Evolutionary conservation across 2,797 vertebrate genomes (phyloP).

Genomic region (Parambassis ranga): DNA sequence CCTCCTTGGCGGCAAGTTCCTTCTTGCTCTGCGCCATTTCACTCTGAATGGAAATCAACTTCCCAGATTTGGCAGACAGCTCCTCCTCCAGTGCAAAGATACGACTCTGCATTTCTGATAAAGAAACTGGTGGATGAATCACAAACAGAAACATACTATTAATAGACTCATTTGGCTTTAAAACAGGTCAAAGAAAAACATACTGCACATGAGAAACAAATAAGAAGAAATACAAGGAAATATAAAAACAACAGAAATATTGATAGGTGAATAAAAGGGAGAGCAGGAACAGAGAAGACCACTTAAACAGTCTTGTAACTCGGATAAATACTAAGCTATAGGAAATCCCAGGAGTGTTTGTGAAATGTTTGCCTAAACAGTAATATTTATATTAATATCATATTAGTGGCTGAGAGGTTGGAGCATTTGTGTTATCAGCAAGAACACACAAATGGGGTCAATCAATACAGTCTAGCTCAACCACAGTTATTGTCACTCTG

Average conservation of each 20-base stretch:
- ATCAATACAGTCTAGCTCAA: conserved; percentile 42
- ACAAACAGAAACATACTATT: conserved; percentile 6
- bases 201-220: not conserved
- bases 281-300: no score
- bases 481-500: conserved; percentile 23
- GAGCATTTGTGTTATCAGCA: no score
- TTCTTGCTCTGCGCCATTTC: conserved; percentile 65
- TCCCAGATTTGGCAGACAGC: conserved; percentile 58
- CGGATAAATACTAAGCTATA: no score
- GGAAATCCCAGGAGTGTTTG: no score
- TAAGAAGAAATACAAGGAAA: no score
- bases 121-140: conserved; percentile 18
- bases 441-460: conserved; percentile 18
- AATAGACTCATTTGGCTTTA: not conserved
- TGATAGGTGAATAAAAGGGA: no score
- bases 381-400: no score
- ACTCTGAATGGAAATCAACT: conserved; percentile 58
- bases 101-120: conserved; percentile 53
- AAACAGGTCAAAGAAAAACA: not conserved
- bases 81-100: conserved; percentile 73
- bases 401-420: no score
- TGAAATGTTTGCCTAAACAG: no score
- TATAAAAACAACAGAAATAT: not conserved
- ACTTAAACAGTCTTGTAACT: no score
- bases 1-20: conserved; percentile 70